These are phyloP conservation scores for Zygothrica quintamaculata DNA, from an alignment of 2,888 invertebrate genomes.

Conservation along the genomic window DNA sequence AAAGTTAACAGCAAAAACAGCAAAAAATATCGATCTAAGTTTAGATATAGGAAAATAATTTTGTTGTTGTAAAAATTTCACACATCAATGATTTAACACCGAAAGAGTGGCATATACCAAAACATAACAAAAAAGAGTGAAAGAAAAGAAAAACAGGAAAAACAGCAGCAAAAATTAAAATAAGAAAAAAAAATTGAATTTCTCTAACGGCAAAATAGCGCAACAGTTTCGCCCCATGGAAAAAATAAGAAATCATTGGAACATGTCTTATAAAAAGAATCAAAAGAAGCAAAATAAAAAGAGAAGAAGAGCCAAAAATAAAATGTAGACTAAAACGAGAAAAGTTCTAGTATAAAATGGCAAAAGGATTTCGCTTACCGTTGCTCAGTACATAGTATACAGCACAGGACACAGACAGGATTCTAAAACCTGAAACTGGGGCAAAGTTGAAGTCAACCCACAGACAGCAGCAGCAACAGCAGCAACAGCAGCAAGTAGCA, in stretches of 20 bases:
- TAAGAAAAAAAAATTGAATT: slow-evolving; percentile 66
- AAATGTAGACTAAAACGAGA: slow-evolving; percentile 27
- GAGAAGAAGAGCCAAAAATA: slow-evolving; percentile 5
- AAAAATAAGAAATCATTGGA: slow-evolving; percentile 80
- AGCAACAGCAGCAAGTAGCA: too few species aligned
- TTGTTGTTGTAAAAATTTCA: slow-evolving; percentile 61
- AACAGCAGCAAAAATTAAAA: too few species aligned
- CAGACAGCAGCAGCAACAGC: slow-evolving; percentile 35
- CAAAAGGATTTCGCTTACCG: slow-evolving; percentile 67
- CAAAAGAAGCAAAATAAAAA: slow-evolving; percentile 33
- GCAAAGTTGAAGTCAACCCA: slow-evolving; percentile 67
- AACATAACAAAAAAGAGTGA: slow-evolving; percentile 8
- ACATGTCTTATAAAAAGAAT: too few species aligned
- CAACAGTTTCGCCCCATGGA: slow-evolving; percentile 71
- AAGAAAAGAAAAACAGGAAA: slow-evolving; percentile 16
- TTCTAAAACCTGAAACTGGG: slow-evolving; percentile 64
- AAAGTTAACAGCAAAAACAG: slow-evolving; percentile 26
- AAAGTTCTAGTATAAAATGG: slow-evolving; percentile 42
- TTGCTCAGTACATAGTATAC: slow-evolving; percentile 47
- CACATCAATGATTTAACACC: slow-evolving; percentile 76
- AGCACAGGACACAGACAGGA: slow-evolving; percentile 35
- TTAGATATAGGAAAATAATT: too few species aligned
- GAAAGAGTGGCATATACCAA: slow-evolving; percentile 41
- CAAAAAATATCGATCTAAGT: slow-evolving; percentile 57
- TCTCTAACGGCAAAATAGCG: slow-evolving; percentile 68